Evolutionary conservation across 1,140 invertebrate genomes (phyloP).

Genomic region (Bombus impatiens): DNA sequence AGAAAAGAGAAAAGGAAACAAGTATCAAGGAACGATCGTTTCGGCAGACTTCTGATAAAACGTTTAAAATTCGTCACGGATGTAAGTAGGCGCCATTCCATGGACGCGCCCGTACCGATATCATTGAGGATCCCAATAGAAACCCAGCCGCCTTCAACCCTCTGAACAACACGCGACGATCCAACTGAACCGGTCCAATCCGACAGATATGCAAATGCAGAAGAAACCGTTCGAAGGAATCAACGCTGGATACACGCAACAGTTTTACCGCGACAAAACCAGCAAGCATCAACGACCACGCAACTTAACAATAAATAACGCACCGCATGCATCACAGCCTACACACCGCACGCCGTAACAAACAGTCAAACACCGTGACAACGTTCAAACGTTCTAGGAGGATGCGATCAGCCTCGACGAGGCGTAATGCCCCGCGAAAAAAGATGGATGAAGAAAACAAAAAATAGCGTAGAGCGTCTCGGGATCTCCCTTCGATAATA

Average conservation of each 20-base stretch:
- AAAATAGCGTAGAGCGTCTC: conserved; percentile 32
- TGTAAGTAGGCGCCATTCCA: background rate
- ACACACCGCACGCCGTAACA: background rate
- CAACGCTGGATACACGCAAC: conserved; percentile 26
- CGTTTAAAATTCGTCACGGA: conserved; percentile 52
- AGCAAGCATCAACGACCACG: background rate
- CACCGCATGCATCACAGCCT: background rate
- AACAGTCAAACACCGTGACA: conserved; percentile 26
- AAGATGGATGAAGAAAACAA: background rate
- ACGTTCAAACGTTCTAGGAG: conserved; percentile 27
- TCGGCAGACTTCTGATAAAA: conserved; percentile 43
- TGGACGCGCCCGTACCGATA: background rate
- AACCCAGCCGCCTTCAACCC: conserved; percentile 30
- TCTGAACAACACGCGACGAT: conserved; percentile 48
- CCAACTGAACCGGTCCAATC: conserved; percentile 61
- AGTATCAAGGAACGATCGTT: conserved; percentile 43
- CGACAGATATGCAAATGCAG: conserved; percentile 46
- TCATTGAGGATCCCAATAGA: conserved; percentile 6
- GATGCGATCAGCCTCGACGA: conserved; percentile 53
- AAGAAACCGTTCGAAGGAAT: conserved; percentile 3
- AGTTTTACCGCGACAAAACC: conserved; percentile 22
- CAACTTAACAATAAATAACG: background rate
- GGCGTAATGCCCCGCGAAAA: conserved; percentile 47
- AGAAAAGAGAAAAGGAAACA: background rate
- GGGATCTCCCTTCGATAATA: conserved; percentile 35